Percentiles rank a stretch among this genome's conserved stretches.
Evolutionary conservation across 2,888 invertebrate species (phyloP).

Genomic region (Orchestes rusci): DNA sequence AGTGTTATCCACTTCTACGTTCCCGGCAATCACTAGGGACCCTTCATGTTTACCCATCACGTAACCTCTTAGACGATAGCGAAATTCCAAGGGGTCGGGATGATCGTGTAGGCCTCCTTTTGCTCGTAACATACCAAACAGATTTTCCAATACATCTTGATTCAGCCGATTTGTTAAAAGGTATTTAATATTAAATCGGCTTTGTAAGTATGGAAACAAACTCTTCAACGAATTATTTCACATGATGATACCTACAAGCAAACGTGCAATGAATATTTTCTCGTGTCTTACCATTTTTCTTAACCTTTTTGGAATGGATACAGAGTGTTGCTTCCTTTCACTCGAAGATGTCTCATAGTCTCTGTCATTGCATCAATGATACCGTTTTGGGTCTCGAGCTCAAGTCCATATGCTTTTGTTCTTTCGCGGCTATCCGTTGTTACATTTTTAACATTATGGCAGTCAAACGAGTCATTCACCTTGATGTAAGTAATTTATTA

Average conservation of each 20-base stretch:
- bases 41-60: slow-evolving; percentile 25
- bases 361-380: slow-evolving; percentile 6
- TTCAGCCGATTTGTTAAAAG: slow-evolving; percentile 28
- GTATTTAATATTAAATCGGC: slow-evolving; percentile 21
- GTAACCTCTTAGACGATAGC: slow-evolving; percentile 26
- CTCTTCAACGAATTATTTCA: slow-evolving; percentile 9
- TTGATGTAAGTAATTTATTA: neutral
- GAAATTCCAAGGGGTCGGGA: slow-evolving; percentile 27
- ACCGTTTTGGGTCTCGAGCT: slow-evolving; percentile 1
- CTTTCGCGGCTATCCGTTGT: neutral
- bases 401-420: slow-evolving; percentile 8
- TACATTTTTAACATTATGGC: slow-evolving; percentile 1
- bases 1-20: slow-evolving; percentile 20
- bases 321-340: neutral
- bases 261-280: no score
- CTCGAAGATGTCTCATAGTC: neutral
- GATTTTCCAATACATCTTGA: slow-evolving; percentile 28
- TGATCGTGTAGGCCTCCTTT: slow-evolving; percentile 27
- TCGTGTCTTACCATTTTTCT: no score
- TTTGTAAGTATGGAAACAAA: slow-evolving; percentile 6
- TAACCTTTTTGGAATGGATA: slow-evolving; percentile 7
- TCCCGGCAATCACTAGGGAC: slow-evolving; percentile 12
- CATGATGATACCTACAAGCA: slow-evolving; percentile 9
- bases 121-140: slow-evolving; percentile 25
- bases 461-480: slow-evolving; percentile 20